Evolutionary conservation across 2,113 vertebrate species (phyloP), one percentile per base, ranked within the genome.

Genomic region (Perca schrenkii): DNA sequence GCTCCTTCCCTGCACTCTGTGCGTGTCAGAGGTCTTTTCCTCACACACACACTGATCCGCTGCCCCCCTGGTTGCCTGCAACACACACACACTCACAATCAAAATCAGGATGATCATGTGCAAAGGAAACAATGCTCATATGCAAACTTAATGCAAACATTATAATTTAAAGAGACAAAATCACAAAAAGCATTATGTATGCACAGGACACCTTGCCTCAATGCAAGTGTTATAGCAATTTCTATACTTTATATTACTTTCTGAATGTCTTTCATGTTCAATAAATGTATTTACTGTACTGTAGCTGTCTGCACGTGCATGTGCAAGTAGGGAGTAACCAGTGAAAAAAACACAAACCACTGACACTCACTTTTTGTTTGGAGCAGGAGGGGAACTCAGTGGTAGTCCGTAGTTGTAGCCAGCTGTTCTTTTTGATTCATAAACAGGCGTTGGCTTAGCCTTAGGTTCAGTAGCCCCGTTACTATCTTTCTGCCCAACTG

Each of bases 381-480:
- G 63, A 62, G 73, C n/a, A 25, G 17, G 28, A 77, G 71, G 91
- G 93, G 21, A 93, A 76, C 94, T 95, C 92, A 92, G 94, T 74
- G 97, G 97, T 22, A 97, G 92, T 87, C 97, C 97, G 0, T 99
- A 97, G 92, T 97, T 97, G 93, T 97, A 97, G 15, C 96, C 95
- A 43, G 94, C 91, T 88, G 92, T 78, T 91, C 93, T 95, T 90
- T 93, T 93, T 70, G 95, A 92, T 93, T 92, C 95, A 85, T 96
- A 96, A 80, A 97, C 70, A 43, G 75, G 83, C 52, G 62, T 86
- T 73, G 56, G 61, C 12, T 83, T 82, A 17, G 34, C 3, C 50
- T 34, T 57, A 67, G 4, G 19, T 62, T 43, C 79, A 77, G 46
- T 57, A 43, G 10, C 28, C 19, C 4, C 43, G 60, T 81, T 15